phyloP scores from a whole-genome alignment of 2,888 invertebrate genomes.

The Pandemis cinnamomeana region DNA sequence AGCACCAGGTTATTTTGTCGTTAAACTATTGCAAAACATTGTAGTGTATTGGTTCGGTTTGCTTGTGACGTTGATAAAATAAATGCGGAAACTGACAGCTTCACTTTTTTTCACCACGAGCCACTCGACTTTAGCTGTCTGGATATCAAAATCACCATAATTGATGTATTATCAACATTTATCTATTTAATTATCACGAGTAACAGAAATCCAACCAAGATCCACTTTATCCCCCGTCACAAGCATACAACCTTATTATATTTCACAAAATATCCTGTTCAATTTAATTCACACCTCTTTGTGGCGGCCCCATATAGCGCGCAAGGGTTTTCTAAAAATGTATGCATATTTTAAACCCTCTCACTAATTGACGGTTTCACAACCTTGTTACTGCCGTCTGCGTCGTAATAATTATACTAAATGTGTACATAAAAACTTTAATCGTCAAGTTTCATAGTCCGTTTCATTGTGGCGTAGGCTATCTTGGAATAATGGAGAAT shows the following conservation, averaged over 20 bases:
- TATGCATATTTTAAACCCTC: conserved; percentile 33
- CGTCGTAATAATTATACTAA: conserved; percentile 41
- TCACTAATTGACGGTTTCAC: conserved; percentile 28
- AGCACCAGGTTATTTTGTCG: too few relatives aligned
- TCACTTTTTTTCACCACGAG: too few relatives aligned
- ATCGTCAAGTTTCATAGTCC: conserved; percentile 43
- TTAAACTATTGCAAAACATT: too few relatives aligned
- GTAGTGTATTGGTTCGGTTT: too few relatives aligned
- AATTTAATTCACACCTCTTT: conserved; percentile 8
- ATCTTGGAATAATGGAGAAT: not conserved
- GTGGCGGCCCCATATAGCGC: not conserved
- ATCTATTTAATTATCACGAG: too few relatives aligned
- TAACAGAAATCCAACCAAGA: not conserved
- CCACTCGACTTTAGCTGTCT: too few relatives aligned
- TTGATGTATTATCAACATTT: too few relatives aligned
- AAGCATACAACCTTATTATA: conserved; percentile 1
- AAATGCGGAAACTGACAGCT: too few relatives aligned
- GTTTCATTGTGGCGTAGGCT: conserved; percentile 23
- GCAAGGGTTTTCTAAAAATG: conserved; percentile 28
- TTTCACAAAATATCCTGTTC: conserved; percentile 6
- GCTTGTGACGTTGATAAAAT: too few relatives aligned
- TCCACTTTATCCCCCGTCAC: not conserved
- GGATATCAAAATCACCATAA: too few relatives aligned
- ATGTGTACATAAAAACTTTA: conserved; percentile 41
- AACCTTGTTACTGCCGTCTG: conserved; percentile 29